Base-by-base conservation (phyloP, 2,113 vertebrate genomes). In the Aphelocoma coerulescens region DNA sequence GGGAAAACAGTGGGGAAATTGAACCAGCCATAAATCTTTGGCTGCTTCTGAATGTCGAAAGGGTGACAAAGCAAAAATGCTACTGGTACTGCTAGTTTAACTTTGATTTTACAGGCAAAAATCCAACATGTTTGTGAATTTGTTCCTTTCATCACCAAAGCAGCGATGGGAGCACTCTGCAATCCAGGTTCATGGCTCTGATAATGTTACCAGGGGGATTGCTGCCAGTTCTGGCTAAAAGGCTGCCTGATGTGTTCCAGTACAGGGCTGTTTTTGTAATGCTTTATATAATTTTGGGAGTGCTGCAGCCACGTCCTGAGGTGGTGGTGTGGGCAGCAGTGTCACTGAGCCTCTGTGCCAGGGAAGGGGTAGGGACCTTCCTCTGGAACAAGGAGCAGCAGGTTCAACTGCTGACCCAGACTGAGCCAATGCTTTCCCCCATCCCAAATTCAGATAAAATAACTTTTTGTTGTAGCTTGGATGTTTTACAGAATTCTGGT, bases 31-130 rank as follows among this genome's bases (percentile, higher is more conserved):
- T 90, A 63, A 43, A 10, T 63, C 90, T 77, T 32, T 72, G 75
- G 30, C 92, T 11, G 22, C 81, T 85, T 59, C 65, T 81, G 52
- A 57, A 61, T 30, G n/a, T 81, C 22, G 2, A 41, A 88, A 75
- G 39, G 46, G 69, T 91, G 86, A 90, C 91, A 84, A 81, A 81
- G 91, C 92, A 82, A 77, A 92, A 97, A 87, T 8, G 43, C 88
- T 68, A 11, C 79, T 75, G 77, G 76, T 84, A 18, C 62, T 75
- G 76, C 67, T 85, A 5, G 16, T 57, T 77, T 72, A 75, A 13
- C 65, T 95, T 68, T 82, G 86, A 73, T 92, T 94, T 81, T 62
- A 46, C 73, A 75, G 88, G 93, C 88, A 91, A 80, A n/a, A 68
- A 69, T 88, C 83, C 86, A 94, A 13, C 39, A 6, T 0, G 0